These are phyloP conservation scores for Tetramorium bicarinatum DNA, from an alignment of 2,888 invertebrate species.

Conservation along the genomic window DNA sequence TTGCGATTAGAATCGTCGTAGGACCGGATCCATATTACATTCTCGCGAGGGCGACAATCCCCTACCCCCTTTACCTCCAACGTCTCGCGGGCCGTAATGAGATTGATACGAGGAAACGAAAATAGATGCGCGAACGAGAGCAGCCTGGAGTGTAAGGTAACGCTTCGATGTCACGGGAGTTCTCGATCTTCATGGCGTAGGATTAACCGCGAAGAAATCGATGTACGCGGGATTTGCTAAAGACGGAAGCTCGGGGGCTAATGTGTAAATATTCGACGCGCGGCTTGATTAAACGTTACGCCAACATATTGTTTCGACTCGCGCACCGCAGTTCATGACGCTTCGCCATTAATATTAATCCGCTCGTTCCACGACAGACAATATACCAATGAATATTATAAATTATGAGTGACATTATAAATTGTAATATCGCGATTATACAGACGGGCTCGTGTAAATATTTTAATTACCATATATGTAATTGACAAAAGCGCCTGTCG, in stretches of 20 bases:
- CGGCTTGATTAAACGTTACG: conserved; percentile 14
- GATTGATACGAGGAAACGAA: conserved; percentile 61
- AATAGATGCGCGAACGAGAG: conserved; percentile 49
- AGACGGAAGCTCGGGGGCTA: background rate
- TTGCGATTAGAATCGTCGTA: conserved; percentile 77
- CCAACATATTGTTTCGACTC: conserved; percentile 27
- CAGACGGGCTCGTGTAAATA: conserved; percentile 31
- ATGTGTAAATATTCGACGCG: conserved; percentile 31
- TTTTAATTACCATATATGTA: conserved; percentile 40
- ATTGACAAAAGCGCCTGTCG: conserved; percentile 9
- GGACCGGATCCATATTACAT: conserved; percentile 78
- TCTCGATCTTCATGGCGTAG: conserved; percentile 36
- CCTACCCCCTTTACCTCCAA: background rate
- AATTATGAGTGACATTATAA: conserved; percentile 49
- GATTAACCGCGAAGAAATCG: conserved; percentile 26
- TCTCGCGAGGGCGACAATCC: conserved; percentile 66
- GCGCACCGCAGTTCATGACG: background rate
- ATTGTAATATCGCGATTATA: conserved; percentile 49
- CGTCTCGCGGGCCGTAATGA: conserved; percentile 56
- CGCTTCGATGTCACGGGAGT: conserved; percentile 4
- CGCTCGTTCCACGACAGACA: conserved; percentile 20
- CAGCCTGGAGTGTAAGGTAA: background rate
- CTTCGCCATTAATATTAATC: conserved; percentile 50
- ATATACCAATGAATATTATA: conserved; percentile 45
- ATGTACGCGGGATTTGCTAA: background rate